These are phyloP conservation scores for Sisyra terminalis DNA, from an alignment of 2,888 invertebrate species.

Conservation along the genomic window DNA sequence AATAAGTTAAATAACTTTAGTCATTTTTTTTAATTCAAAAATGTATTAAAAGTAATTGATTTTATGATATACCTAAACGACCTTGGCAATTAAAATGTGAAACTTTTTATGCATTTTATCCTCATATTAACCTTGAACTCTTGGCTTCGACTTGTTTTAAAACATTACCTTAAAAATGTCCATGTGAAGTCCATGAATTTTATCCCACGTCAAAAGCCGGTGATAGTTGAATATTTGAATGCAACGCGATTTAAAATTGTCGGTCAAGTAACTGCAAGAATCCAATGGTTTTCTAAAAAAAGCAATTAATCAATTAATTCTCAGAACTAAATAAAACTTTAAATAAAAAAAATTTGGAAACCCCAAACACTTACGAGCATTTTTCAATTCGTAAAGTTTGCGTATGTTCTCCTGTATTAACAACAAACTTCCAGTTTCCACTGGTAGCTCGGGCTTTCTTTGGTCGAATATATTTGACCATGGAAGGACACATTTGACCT, in stretches of 20 bases:
- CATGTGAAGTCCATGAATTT: conserved; percentile 61
- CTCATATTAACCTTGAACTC: background rate
- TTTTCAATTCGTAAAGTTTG: conserved; percentile 69
- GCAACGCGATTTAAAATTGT: conserved; percentile 64
- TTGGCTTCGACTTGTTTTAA: background rate
- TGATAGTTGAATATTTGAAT: conserved; percentile 74
- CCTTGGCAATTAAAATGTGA: too few species aligned
- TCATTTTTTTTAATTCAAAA: too few species aligned
- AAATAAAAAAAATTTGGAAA: background rate
- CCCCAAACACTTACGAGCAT: conserved; percentile 43
- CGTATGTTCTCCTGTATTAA: conserved; percentile 70
- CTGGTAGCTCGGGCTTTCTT: conserved; percentile 65
- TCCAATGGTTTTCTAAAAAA: conserved; percentile 50
- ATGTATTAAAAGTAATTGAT: too few species aligned
- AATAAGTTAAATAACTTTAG: too few species aligned
- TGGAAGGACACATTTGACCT: conserved; percentile 64
- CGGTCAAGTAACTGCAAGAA: conserved; percentile 61
- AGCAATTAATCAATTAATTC: conserved; percentile 5
- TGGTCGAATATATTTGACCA: conserved; percentile 62
- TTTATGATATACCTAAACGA: too few species aligned
- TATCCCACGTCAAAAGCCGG: conserved; percentile 65
- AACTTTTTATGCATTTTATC: too few species aligned
- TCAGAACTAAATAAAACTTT: background rate
- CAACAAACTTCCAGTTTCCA: conserved; percentile 73
- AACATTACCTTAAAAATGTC: conserved; percentile 58